phyloP scores from a whole-genome alignment of 2,113 vertebrate species.

The Neodontobutis hainanensis region DNA sequence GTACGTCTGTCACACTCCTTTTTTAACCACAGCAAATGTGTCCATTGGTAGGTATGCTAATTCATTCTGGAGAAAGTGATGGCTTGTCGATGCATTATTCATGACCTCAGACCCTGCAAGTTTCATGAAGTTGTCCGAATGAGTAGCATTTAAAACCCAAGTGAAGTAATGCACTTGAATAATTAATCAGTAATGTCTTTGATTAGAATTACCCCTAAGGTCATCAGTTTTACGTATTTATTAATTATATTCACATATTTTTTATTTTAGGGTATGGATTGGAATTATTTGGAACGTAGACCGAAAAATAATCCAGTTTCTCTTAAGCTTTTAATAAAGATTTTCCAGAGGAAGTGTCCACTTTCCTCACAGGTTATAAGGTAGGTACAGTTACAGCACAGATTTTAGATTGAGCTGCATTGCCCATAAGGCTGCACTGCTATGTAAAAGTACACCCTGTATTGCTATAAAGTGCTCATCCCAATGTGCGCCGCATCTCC shows the following conservation, averaged over 20 bases:
- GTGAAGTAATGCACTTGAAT: constrained; percentile 77
- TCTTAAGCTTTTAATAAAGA: constrained; percentile 20
- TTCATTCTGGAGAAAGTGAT: constrained; percentile 78
- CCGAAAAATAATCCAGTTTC: neutral
- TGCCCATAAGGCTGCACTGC: constrained; percentile 15
- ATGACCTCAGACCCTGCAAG: constrained; percentile 73
- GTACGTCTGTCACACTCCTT: constrained; percentile 31
- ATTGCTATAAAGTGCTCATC: constrained; percentile 45
- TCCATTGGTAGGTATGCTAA: constrained; percentile 75
- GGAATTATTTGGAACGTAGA: constrained; percentile 1
- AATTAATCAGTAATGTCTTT: constrained; percentile 74
- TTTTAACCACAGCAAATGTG: constrained; percentile 58
- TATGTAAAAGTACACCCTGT: constrained; percentile 45
- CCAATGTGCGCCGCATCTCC: constrained; percentile 20
- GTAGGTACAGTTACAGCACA: constrained; percentile 9
- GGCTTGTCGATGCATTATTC: constrained; percentile 74
- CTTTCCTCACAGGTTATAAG: neutral
- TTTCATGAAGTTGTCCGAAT: constrained; percentile 83
- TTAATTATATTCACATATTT: constrained; percentile 34
- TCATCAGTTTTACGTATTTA: constrained; percentile 68
- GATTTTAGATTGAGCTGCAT: constrained; percentile 18
- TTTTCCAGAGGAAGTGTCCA: constrained; percentile 8
- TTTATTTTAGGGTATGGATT: neutral
- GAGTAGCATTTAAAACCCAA: constrained; percentile 76
- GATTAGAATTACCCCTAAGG: constrained; percentile 68